Base-by-base conservation (phyloP, 1,140 invertebrate species). In the Caenorhabditis remanei region DNA sequence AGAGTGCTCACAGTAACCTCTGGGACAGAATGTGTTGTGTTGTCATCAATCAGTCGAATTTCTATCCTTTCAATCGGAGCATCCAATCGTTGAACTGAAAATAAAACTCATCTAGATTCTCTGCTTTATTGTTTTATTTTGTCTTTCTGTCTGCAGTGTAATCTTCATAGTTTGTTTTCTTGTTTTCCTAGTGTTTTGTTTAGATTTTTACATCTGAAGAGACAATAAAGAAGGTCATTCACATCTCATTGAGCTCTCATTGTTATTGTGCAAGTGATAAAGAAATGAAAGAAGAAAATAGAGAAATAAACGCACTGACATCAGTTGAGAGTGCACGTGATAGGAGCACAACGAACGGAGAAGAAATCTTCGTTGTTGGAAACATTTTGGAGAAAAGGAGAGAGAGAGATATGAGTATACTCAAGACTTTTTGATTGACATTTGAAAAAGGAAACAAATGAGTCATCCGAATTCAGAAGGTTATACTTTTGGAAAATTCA, bases 21-120 rank as follows among this genome's bases (percentile, higher is more conserved):
- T 46, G 67, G 43, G 11, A 46, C 67, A 40, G 43, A 14, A 46
- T 75, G 43, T 7, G 84, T 71, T 21, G 84, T 71, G 19, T 85
- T 85, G 21, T 85, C 84, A 61, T 87, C 87, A 16, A 87, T 87
- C n/a, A 87, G 58, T 58, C 83, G 40, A n/a, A 87, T 87, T 48
- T 87, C 87, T 8, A 87, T 87, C 24, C 83, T 50, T n/a, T 87
- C 87, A 40, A 87, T 87, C 16, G 87, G 87, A n/a, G 87, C 61
- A 79, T 87, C 87, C 19, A 87, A 48, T 24, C 87, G 41, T 63
- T 87, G 84, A 40, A 87, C 85, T 87, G 75, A 43, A 87, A 83
- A 24, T 65, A 40, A 32, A 4, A 40, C 32, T 32, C 32, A 32
- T 32, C 32, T 5, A 0, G 11, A 40, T 41, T 40, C 40, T 40